Conservation (phyloP, 2,113 vertebrate species). For the Sylvilagus bachmani region DNA sequence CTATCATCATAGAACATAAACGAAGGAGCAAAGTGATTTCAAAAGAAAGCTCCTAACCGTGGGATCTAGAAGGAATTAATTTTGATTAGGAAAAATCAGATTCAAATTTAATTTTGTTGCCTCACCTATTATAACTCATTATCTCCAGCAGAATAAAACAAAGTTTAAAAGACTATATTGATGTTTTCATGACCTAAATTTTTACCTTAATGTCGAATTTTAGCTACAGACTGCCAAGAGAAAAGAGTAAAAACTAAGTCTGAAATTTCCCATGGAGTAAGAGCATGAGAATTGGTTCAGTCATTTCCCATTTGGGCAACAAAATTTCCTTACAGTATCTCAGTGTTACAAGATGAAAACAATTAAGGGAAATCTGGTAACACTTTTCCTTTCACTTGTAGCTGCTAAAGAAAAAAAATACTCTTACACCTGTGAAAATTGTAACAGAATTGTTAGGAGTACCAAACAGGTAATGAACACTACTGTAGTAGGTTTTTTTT, state of each 20-base stretch:
- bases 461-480: fast-evolving
- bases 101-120: neutral
- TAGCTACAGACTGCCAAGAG: neutral
- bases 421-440: neutral
- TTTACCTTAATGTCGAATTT: neutral
- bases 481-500: neutral
- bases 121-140: neutral
- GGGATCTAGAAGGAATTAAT: neutral
- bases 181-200: neutral
- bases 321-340: neutral
- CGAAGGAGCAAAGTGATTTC: neutral
- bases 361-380: neutral
- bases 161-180: neutral
- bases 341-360: neutral
- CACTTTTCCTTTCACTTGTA: neutral
- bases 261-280: neutral
- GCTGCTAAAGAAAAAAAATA: neutral
- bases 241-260: neutral
- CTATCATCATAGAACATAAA: neutral
- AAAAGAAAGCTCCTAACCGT: neutral
- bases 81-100: neutral
- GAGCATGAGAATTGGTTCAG: neutral
- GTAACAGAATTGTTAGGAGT: neutral
- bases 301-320: neutral
- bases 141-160: neutral